Percentiles rank a stretch among this genome's conserved stretches.
These are phyloP conservation scores for Urocolius indicus DNA, from an alignment of 2,113 vertebrate species.

Conservation along the genomic window DNA sequence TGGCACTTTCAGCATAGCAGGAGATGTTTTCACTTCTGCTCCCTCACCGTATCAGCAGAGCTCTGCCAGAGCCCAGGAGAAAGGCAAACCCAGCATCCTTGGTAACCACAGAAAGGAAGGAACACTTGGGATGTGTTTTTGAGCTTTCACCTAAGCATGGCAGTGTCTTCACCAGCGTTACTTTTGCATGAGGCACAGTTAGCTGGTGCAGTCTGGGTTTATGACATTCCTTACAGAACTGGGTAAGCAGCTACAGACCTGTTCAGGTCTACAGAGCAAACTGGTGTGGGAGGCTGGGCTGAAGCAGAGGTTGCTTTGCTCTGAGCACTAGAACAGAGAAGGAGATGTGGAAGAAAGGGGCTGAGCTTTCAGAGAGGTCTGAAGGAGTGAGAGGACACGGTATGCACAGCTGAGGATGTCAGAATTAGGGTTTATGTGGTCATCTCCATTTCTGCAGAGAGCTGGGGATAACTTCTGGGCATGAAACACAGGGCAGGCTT, in stretches of 20 bases:
- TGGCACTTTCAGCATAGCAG: neutral
- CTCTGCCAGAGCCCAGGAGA: neutral
- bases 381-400: neutral
- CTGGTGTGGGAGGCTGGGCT: too few relatives aligned
- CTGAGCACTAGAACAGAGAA: neutral
- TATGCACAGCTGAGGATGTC: neutral
- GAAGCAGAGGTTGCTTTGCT: neutral
- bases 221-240: fast-evolving
- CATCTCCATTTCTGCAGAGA: neutral
- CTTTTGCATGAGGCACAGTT: neutral
- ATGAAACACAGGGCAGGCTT: neutral
- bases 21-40: neutral
- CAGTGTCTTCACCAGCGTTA: fast-evolving
- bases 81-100: fast-evolving
- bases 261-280: too few relatives aligned
- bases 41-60: neutral
- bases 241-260: neutral
- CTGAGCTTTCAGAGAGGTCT: neutral
- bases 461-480: neutral
- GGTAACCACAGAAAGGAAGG: fast-evolving
- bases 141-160: neutral
- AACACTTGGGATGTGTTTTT: fast-evolving
- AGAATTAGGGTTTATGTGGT: neutral
- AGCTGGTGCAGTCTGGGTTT: neutral
- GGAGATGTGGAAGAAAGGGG: neutral